Conservation (phyloP, 2,888 invertebrate species). For the Sinotaia quadrata region DNA sequence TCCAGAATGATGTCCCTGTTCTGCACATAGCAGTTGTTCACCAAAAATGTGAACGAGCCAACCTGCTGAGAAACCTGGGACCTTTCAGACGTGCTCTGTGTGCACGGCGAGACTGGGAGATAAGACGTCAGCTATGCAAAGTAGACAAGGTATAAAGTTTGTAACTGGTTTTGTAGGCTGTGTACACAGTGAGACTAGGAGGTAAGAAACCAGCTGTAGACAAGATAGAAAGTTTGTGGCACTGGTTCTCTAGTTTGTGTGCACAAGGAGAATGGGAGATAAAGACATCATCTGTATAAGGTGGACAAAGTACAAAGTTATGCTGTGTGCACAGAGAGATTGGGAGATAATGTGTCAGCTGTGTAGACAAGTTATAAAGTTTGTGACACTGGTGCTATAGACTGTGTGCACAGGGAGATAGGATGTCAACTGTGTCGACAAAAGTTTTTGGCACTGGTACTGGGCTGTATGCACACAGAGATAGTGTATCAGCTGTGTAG, state of each 20-base stretch:
- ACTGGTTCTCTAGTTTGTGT: too few relatives aligned
- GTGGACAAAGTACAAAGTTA: constrained; percentile 1
- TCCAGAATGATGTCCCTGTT: constrained; percentile 13
- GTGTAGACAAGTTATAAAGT: constrained; percentile 2
- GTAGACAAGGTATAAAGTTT: constrained; percentile 68
- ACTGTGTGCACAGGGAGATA: not conserved
- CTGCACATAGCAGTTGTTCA: constrained; percentile 20
- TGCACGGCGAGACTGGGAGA: constrained; percentile 84
- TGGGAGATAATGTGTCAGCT: not conserved
- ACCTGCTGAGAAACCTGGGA: constrained; percentile 81
- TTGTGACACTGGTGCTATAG: not conserved
- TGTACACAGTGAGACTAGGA: too few relatives aligned
- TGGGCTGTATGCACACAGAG: too few relatives aligned
- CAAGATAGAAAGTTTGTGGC: too few relatives aligned
- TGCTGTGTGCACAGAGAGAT: not conserved
- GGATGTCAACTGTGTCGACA: not conserved
- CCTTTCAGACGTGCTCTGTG: constrained; percentile 84
- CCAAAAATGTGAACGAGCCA: constrained; percentile 59
- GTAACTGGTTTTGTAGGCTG: too few relatives aligned
- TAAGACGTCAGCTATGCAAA: constrained; percentile 75
- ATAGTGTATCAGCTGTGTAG: constrained; percentile 5
- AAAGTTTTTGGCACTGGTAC: too few relatives aligned
- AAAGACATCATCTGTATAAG: not conserved
- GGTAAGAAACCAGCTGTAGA: too few relatives aligned
- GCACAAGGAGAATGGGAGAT: too few relatives aligned